Evolutionary conservation across 1,140 invertebrate genomes (phyloP).

Genomic region (Neelides sp.): DNA sequence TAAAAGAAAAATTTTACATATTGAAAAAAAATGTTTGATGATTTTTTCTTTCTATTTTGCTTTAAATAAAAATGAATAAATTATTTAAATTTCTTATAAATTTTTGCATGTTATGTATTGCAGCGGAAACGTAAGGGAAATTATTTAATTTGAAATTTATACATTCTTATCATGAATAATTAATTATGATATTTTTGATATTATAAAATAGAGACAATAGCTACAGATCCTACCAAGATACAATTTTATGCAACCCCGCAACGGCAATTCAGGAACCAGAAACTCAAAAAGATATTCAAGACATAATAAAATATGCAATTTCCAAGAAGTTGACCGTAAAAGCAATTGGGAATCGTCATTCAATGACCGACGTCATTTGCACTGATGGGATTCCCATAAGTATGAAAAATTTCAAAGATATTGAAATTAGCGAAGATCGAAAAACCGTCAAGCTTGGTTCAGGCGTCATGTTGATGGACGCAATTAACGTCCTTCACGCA

Average conservation of each 20-base stretch:
- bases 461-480: neutral
- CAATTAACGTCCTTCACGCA: neutral
- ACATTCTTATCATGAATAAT: too few species aligned
- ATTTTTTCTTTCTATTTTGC: too few species aligned
- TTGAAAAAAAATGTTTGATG: too few species aligned
- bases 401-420: neutral
- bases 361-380: conserved; percentile 7
- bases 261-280: neutral
- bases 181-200: too few species aligned
- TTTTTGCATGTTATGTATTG: too few species aligned
- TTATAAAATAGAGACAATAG: too few species aligned
- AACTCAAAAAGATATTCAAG: neutral
- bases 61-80: too few species aligned
- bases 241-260: neutral
- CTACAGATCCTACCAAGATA: conserved; percentile 3
- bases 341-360: neutral
- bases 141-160: too few species aligned
- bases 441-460: neutral
- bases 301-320: neutral
- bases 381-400: conserved; percentile 1
- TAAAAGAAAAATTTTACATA: too few species aligned
- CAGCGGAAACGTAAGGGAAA: too few species aligned
- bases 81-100: too few species aligned
- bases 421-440: neutral
- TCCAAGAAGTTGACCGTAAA: neutral